Evolutionary conservation across 2,113 vertebrate genomes (phyloP).

Genomic region (Nerophis lumbriciformis): DNA sequence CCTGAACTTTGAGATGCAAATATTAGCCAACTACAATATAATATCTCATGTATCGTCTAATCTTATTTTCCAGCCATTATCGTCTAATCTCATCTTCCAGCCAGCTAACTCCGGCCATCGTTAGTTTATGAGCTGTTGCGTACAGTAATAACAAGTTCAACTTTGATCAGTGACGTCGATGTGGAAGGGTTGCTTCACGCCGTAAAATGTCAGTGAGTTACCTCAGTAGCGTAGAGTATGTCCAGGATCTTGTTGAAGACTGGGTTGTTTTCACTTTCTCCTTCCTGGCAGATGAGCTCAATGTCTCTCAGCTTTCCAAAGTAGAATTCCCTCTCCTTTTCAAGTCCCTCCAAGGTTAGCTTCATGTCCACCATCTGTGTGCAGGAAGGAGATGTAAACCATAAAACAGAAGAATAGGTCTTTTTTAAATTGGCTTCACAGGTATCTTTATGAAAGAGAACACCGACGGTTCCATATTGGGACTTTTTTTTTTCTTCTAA

Average conservation of each 20-base stretch:
- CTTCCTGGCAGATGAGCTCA: conserved; percentile 91
- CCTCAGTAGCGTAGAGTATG: conserved; percentile 91
- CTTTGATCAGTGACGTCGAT: neutral
- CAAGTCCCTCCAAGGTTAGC: conserved; percentile 83
- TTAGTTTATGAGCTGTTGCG: no score
- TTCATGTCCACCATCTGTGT: conserved; percentile 87
- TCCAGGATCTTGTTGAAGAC: conserved; percentile 80
- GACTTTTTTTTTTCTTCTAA: no score
- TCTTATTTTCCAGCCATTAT: no score
- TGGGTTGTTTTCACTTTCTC: conserved; percentile 77
- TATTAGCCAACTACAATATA: no score
- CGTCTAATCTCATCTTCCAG: no score
- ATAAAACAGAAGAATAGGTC: neutral
- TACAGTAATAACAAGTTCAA: neutral
- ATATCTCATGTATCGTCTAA: no score
- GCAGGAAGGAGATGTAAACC: neutral
- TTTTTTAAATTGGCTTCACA: no score
- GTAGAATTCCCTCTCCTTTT: conserved; percentile 96
- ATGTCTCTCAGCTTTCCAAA: conserved; percentile 94
- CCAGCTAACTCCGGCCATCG: no score
- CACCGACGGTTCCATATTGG: no score
- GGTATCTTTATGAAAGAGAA: no score
- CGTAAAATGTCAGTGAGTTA: conserved; percentile 34
- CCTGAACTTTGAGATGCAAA: no score
- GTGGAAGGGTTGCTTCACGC: neutral